Base-by-base conservation (phyloP, 2,888 invertebrate genomes). In the Hyposoter dolosus region DNA sequence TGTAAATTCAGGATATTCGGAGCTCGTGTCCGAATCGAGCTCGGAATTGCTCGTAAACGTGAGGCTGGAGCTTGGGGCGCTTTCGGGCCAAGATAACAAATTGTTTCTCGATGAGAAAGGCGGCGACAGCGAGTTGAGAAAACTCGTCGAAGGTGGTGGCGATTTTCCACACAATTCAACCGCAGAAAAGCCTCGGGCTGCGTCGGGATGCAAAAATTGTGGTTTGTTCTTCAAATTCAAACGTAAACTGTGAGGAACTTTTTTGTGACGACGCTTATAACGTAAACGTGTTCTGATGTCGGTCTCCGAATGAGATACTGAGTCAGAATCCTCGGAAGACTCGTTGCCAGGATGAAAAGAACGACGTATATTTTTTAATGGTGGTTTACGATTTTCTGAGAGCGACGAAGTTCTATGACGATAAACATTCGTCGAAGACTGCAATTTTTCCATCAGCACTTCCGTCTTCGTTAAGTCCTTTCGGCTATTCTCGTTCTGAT, bases 291-390 rank as follows among this genome's bases (percentile, higher is more conserved):
- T 92, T 3, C 95, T 92, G 77, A 95, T 95, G 84, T 95, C 95
- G 53, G 95, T 95, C 87, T 95, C 95, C 0, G 95, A 95, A 77
- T 95, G 95, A 0, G 95, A 95, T 81, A 95, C 93, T 0, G 94
- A 94, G 45, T 94, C 94, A 0, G 94, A 94, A 75, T 94, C 94
- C 35, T 94, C 94, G 86, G 93, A 93, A 7, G 94, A 94, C 40
- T 94, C 93, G 77, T 93, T 92, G n/a, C 87, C 89, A 0, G 93
- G 92, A 77, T 94, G 93, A 84, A 93, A 94, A 0, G 94, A 94
- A 19, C 94, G 90, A 0, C 93, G 90, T 3, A 92, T 83, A 28
- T 92, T 93, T 28, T 92, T 91, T n/a, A 90, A 78, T 3, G 92
- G 88, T 35, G 90, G 90, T 32, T 93, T 92, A 3, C 91, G 88